Percentiles rank a stretch among this genome's conserved stretches.
Conservation (phyloP, 64 coral and sea anemone species). For the Montipora sp. region DNA sequence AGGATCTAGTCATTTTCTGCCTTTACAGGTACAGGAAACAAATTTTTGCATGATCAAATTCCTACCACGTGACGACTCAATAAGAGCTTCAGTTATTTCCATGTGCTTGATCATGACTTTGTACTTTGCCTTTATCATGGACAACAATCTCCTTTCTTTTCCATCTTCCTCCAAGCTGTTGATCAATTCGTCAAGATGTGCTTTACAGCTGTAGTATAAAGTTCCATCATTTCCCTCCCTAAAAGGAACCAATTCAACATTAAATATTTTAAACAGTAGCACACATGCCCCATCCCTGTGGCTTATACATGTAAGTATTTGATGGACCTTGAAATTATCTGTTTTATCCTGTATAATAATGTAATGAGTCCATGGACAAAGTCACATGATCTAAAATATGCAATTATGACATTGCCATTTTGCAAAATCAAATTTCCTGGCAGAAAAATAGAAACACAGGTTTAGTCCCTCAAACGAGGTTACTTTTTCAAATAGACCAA, state of each 20-base stretch:
- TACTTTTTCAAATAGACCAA: no score
- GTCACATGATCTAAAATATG: no score
- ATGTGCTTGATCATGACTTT: slow-evolving; percentile 86
- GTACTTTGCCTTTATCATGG: slow-evolving; percentile 78
- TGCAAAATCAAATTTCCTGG: no score
- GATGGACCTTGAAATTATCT: no score
- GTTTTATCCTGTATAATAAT: no score
- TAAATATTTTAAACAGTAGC: not conserved
- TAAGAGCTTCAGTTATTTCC: slow-evolving; percentile 86
- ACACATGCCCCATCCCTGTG: not conserved
- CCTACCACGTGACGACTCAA: slow-evolving; percentile 80
- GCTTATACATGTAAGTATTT: no score
- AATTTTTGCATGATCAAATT: not conserved
- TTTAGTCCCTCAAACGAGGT: no score
- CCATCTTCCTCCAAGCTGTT: slow-evolving; percentile 80
- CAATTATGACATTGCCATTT: no score
- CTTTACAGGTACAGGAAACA: not conserved
- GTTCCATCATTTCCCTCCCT: slow-evolving; percentile 72
- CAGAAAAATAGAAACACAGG: no score
- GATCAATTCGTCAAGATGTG: slow-evolving; percentile 87
- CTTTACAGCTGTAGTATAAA: slow-evolving; percentile 87
- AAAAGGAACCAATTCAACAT: not conserved
- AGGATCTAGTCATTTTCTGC: no score
- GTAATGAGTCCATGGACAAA: no score
- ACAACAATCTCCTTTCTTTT: slow-evolving; percentile 80